Evolutionary conservation across 2,888 invertebrate species (phyloP).

Genomic region (Caenorhabditis sp.): DNA sequence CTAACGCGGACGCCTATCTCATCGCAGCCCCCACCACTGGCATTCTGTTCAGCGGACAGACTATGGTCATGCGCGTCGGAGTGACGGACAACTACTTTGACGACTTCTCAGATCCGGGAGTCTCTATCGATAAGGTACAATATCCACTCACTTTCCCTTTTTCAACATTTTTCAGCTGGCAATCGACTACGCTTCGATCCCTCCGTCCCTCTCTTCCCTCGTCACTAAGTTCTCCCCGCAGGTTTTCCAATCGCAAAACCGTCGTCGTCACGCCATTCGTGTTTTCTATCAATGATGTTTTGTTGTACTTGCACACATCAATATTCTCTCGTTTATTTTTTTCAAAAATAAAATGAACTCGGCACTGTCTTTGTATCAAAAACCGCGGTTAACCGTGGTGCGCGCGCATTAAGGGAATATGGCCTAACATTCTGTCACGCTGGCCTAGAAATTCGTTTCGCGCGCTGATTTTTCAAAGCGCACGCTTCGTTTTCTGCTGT

Average conservation of each 20-base stretch:
- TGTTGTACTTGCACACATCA: not conserved
- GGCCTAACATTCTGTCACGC: not conserved
- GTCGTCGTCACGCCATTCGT: constrained; percentile 51
- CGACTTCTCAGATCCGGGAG: not conserved
- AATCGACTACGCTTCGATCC: constrained; percentile 41
- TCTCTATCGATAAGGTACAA: constrained; percentile 36
- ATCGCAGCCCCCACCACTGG: constrained; percentile 56
- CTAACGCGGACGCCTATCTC: constrained; percentile 52
- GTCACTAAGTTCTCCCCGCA: constrained; percentile 12
- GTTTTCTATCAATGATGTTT: constrained; percentile 44
- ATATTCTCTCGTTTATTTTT: not conserved
- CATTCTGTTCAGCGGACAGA: constrained; percentile 37
- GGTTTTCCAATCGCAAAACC: constrained; percentile 36
- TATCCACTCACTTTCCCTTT: not conserved
- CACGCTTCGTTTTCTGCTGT: not conserved
- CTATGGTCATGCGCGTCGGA: constrained; percentile 39
- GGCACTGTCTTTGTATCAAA: not conserved
- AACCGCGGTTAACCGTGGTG: too few relatives aligned
- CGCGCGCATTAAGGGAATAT: too few relatives aligned
- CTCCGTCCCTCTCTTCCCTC: not conserved
- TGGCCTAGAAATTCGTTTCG: not conserved
- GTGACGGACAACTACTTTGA: constrained; percentile 29
- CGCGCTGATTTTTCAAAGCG: constrained; percentile 5
- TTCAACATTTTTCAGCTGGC: constrained; percentile 23
- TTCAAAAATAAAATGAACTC: not conserved